Conservation (phyloP, 2,888 invertebrate genomes). For the Pardosa pseudoannulata region DNA sequence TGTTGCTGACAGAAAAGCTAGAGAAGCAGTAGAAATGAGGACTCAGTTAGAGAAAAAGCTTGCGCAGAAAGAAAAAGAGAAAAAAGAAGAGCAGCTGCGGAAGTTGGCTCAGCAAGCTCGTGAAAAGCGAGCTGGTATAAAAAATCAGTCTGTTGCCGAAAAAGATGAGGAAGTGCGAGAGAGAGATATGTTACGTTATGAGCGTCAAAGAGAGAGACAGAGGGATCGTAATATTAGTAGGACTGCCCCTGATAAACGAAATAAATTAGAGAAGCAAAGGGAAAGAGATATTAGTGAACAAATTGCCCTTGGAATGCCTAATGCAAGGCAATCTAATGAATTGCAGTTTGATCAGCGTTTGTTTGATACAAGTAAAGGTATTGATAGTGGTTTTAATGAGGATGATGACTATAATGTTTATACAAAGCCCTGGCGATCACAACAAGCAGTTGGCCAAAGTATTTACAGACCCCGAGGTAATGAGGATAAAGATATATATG, state of each 20-base stretch:
- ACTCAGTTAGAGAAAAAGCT: conserved; percentile 96
- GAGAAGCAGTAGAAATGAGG: conserved; percentile 97
- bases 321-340: conserved; percentile 86
- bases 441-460: conserved; percentile 89
- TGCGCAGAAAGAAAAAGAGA: conserved; percentile 98
- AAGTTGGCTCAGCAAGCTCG: conserved; percentile 95
- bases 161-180: conserved; percentile 83
- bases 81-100: conserved; percentile 95
- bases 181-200: conserved; percentile 90
- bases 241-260: conserved; percentile 93
- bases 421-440: conserved; percentile 97
- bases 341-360: conserved; percentile 95
- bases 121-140: conserved; percentile 93
- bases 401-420: conserved; percentile 99
- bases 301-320: conserved; percentile 96
- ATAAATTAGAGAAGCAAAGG: conserved; percentile 90
- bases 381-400: conserved; percentile 96
- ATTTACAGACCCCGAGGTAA: conserved; percentile 88
- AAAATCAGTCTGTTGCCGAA: conserved; percentile 77
- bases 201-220: conserved; percentile 92
- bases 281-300: conserved; percentile 99
- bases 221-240: conserved; percentile 94
- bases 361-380: conserved; percentile 92
- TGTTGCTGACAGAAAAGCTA: conserved; percentile 97
- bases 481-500: conserved; percentile 92